Conservation (phyloP, 2,888 invertebrate species). For the Troides helena region DNA sequence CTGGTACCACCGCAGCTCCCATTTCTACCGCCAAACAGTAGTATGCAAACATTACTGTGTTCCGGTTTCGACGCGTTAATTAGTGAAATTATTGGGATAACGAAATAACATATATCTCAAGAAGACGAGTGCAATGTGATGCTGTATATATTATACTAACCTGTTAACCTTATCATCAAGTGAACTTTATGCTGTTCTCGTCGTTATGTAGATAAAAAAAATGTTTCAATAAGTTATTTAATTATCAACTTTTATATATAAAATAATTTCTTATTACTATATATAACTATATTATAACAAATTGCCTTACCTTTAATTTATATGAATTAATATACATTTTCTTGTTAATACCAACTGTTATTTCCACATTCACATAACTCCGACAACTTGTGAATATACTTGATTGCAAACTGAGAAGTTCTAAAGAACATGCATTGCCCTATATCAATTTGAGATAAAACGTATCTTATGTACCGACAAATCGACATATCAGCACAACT, state of each 20-base stretch:
- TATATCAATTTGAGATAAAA: slow-evolving; percentile 61
- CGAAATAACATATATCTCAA: too few species aligned
- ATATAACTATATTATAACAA: neutral
- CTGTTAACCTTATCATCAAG: too few species aligned
- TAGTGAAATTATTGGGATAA: too few species aligned
- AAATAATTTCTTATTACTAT: neutral
- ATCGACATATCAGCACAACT: slow-evolving; percentile 51
- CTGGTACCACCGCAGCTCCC: too few species aligned
- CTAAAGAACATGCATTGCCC: slow-evolving; percentile 49
- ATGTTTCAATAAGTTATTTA: too few species aligned
- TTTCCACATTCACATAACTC: slow-evolving; percentile 31
- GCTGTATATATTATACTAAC: too few species aligned
- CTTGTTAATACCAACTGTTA: slow-evolving; percentile 5
- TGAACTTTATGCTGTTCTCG: too few species aligned
- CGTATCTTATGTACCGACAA: slow-evolving; percentile 46
- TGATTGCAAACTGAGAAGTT: slow-evolving; percentile 36
- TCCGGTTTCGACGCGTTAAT: too few species aligned
- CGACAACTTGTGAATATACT: slow-evolving; percentile 7
- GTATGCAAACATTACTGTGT: too few species aligned
- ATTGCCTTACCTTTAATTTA: slow-evolving; percentile 42
- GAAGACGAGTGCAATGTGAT: too few species aligned
- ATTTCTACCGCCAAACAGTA: too few species aligned
- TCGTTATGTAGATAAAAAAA: too few species aligned
- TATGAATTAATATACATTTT: slow-evolving; percentile 40
- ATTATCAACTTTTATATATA: neutral